Base-by-base conservation (phyloP, 2,797 vertebrate genomes). In the Darevskia mixta region DNA sequence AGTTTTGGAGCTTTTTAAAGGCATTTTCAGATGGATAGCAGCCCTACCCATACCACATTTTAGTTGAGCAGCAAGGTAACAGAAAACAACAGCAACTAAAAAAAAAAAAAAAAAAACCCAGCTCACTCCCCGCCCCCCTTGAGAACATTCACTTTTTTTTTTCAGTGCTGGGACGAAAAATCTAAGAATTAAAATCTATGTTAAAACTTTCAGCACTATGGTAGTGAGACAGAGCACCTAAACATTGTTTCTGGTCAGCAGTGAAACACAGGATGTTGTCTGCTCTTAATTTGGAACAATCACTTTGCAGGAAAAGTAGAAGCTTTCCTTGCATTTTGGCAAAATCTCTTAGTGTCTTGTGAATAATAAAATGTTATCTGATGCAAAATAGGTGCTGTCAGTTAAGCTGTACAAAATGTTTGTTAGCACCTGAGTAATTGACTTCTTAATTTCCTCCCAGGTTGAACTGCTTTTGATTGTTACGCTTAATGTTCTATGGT, bases 401-500 rank as follows among this genome's bases (percentile, higher is more conserved):
- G n/a, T 75, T 86, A 89, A 89, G 27, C 69, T 58, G 66, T 81
- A 69, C 69, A 80, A 67, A 84, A 67, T 87, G 76, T 87, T 89
- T 82, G 66, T 79, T 73, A 90, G 78, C 58, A 87, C 78, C 77
- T 84, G 86, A 84, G 83, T 61, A 87, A 67, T 87, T 80, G 78
- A 64, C 79, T 82, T 87, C 71, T 86, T 89, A 75, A 82, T 85
- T 85, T 89, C 83, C 85, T 75, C 35, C 61, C 41, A 58, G 27
- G 61, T 84, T 90, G 86, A 83, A 75, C 13, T 3, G 35, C 32
- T 67, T 87, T 76, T 82, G 38, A 85, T 88, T 81, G 79, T 89
- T 80, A 80, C 69, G 64, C 43, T 84, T 75, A 66, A 82, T 90
- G 87, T 87, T 84, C 86, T 58, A 69, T 76, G 27, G 75, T 61